phyloP scores from a whole-genome alignment of 2,113 vertebrate species.

The Otocyon megalotis region DNA sequence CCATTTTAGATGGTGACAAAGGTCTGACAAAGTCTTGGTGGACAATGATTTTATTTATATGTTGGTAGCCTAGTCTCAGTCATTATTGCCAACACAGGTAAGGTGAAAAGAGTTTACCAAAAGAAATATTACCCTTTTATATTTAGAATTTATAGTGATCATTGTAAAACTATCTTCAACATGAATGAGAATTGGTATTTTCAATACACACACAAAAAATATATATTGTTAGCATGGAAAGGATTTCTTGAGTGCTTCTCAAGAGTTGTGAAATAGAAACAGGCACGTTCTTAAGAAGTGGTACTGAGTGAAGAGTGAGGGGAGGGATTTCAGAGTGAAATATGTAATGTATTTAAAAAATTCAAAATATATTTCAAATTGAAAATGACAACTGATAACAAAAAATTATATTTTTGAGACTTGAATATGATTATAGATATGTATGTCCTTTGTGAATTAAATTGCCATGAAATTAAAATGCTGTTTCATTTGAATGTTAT shows the following conservation, averaged over 20 bases:
- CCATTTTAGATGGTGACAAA: not conserved
- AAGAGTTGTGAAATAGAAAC: not conserved
- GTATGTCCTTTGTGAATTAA: not conserved
- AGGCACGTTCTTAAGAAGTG: not conserved
- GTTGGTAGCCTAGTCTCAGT: not conserved
- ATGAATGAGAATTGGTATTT: not conserved
- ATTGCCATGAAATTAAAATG: not conserved
- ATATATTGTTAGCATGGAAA: not conserved
- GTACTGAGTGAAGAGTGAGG: not conserved
- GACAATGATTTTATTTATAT: not conserved
- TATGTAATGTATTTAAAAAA: not conserved
- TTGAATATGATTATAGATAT: not conserved
- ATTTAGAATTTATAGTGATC: not conserved
- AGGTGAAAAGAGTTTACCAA: not conserved
- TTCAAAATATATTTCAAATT: not conserved
- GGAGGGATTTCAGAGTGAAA: not conserved
- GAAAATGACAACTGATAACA: not conserved
- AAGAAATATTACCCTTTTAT: not conserved
- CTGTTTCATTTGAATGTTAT: not conserved
- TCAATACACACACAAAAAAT: not conserved
- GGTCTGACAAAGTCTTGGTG: not conserved
- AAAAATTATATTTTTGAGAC: not conserved
- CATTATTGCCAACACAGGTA: not conserved
- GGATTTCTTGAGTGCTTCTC: not conserved
- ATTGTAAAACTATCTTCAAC: not conserved